phyloP scores from a whole-genome alignment of 1,140 invertebrate genomes.

The Brachionus calyciflorus region DNA sequence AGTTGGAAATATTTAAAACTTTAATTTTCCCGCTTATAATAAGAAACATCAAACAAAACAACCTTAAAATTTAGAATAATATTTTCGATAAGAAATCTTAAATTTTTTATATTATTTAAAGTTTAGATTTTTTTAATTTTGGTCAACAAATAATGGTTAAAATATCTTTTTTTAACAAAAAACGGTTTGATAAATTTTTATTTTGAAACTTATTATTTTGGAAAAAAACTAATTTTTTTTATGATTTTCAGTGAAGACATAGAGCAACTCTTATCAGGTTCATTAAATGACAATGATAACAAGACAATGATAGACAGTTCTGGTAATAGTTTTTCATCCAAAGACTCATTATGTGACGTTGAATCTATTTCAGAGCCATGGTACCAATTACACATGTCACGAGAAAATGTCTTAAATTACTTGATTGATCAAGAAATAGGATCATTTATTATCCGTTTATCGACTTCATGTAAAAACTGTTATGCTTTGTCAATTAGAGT shows the following conservation, averaged over 20 bases:
- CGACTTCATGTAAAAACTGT: slow-evolving; percentile 19
- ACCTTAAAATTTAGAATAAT: too few relatives aligned
- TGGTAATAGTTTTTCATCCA: neutral
- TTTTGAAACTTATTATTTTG: neutral
- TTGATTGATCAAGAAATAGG: slow-evolving; percentile 16
- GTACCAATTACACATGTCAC: slow-evolving; percentile 14
- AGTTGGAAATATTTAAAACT: too few relatives aligned
- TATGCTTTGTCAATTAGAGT: slow-evolving; percentile 37
- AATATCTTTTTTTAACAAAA: slow-evolving; percentile 1
- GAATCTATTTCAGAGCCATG: neutral
- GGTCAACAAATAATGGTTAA: neutral
- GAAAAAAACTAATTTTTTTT: neutral
- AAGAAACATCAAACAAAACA: too few relatives aligned
- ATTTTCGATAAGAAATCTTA: too few relatives aligned
- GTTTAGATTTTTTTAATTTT: too few relatives aligned
- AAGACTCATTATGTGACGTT: neutral
- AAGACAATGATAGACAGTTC: slow-evolving; percentile 25
- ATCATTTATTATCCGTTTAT: slow-evolving; percentile 30
- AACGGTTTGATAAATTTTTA: too few relatives aligned
- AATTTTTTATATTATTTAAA: too few relatives aligned
- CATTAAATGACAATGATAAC: neutral
- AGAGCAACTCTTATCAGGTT: neutral
- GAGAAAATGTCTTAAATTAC: slow-evolving; percentile 17
- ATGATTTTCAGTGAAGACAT: slow-evolving; percentile 17
- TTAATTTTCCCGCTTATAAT: too few relatives aligned